Base-by-base conservation (phyloP, 92 coral and sea anemone genomes). In the Zoanthus solanderi region DNA sequence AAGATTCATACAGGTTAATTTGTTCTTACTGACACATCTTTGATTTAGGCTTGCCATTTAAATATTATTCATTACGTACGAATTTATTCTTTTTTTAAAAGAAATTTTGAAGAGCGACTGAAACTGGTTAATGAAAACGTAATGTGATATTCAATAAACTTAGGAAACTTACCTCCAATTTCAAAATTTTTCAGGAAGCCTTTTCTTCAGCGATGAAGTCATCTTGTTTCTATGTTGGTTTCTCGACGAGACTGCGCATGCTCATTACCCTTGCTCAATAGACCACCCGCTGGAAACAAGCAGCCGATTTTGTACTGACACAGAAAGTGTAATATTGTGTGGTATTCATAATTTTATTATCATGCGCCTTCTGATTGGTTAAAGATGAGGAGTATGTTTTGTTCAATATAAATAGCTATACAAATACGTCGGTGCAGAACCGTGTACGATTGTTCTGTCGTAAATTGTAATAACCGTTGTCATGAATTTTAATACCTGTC, bases 151-250 rank as follows among this genome's bases (percentile, higher is more conserved):
- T 9, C 10, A 44, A 45, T 14, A 23, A 66, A 11, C 37, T 66
- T 81, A 10, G 67, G 45, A 52, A 81, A 46, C 85, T 12, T 81
- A 66, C 85, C 75, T 14, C 45, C 32, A 63, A 65, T 44, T 50
- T 65, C 66, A 69, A 45, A 23, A 7, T 71, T 65, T 66, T 66
- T 28, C 67, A 28, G 74, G 47, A 54, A 23, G 75, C 23, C 28
- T 60, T 67, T 68, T 50, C 54, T 50, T 53, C 45, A 81, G 31
- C 42, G 85, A 81, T 81, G 85, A 81, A 81, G 47, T 81, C 85
- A 81, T 71, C 63, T 67, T 30, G 85, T 81, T 81, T 67, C 85
- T 75, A 81, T 66, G 85, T 66, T 81, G 47, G 66, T 66, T 65
- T 81, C 46, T 65, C n/a, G 58, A 81, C 85, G 50, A 7, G 13